These are phyloP conservation scores for Miltochrista miniata DNA, from an alignment of 2,888 invertebrate species.

Conservation along the genomic window DNA sequence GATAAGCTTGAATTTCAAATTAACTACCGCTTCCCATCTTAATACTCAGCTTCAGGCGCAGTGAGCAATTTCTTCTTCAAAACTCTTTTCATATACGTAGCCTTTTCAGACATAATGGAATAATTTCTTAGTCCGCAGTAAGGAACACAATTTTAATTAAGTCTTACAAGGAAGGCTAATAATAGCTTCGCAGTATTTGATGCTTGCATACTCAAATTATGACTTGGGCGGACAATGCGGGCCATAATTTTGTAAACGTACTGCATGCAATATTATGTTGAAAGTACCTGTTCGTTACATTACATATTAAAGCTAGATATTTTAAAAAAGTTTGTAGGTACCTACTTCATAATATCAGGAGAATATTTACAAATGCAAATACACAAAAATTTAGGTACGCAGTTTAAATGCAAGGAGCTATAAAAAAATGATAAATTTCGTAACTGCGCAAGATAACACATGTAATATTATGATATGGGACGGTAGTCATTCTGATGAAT, in stretches of 20 bases:
- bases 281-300: too few relatives aligned
- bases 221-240: conserved; percentile 34
- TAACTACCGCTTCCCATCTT: neutral
- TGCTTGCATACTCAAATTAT: conserved; percentile 50
- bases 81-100: conserved; percentile 27
- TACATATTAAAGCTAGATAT: too few relatives aligned
- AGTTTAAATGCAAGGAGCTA: too few relatives aligned
- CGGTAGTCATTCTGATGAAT: too few relatives aligned
- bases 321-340: too few relatives aligned
- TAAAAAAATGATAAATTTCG: too few relatives aligned
- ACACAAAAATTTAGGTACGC: too few relatives aligned
- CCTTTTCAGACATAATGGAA: conserved; percentile 36
- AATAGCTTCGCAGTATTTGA: conserved; percentile 54
- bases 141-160: conserved; percentile 59
- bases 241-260: conserved; percentile 12
- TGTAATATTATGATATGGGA: too few relatives aligned
- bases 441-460: too few relatives aligned
- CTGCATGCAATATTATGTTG: neutral
- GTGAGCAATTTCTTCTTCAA: conserved; percentile 15
- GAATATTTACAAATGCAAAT: too few relatives aligned
- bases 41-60: conserved; percentile 7
- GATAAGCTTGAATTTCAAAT: conserved; percentile 1
- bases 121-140: conserved; percentile 43
- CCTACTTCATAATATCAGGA: too few relatives aligned
- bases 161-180: conserved; percentile 46